phyloP scores from a whole-genome alignment of 1,140 invertebrate species.

The Marisa cornuarietis region DNA sequence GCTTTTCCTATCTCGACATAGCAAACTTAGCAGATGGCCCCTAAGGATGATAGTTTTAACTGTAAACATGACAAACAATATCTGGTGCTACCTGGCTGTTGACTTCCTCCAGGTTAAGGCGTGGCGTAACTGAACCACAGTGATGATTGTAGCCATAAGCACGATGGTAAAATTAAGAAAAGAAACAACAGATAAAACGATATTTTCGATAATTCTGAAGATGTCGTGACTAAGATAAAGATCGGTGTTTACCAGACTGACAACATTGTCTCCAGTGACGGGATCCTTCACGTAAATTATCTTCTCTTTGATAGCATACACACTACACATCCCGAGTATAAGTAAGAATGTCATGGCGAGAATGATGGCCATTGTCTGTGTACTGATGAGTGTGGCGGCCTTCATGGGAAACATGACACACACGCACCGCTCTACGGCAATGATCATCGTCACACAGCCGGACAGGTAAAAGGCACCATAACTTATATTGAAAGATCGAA shows the following conservation, averaged over 20 bases:
- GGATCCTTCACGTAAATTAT: background rate
- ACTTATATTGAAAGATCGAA: background rate
- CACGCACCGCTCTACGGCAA: background rate
- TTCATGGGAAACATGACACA: constrained; percentile 3
- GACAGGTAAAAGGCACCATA: background rate
- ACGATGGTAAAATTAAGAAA: background rate
- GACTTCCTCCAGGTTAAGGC: background rate
- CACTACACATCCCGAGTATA: background rate
- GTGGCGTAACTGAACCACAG: background rate
- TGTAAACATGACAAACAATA: too few species aligned
- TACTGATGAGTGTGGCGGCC: background rate
- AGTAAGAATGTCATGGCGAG: background rate
- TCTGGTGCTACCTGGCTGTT: background rate
- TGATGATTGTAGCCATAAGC: background rate
- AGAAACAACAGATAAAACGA: background rate
- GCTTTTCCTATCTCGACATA: too few species aligned
- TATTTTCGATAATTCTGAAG: background rate
- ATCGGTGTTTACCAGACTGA: background rate
- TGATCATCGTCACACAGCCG: background rate
- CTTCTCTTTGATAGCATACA: background rate
- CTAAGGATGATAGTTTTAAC: too few species aligned
- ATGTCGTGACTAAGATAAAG: background rate
- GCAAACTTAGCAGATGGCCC: too few species aligned
- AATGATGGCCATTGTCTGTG: background rate
- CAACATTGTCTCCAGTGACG: background rate